Conservation (phyloP, 2,797 vertebrate genomes). For the Anolis apletophallus region DNA sequence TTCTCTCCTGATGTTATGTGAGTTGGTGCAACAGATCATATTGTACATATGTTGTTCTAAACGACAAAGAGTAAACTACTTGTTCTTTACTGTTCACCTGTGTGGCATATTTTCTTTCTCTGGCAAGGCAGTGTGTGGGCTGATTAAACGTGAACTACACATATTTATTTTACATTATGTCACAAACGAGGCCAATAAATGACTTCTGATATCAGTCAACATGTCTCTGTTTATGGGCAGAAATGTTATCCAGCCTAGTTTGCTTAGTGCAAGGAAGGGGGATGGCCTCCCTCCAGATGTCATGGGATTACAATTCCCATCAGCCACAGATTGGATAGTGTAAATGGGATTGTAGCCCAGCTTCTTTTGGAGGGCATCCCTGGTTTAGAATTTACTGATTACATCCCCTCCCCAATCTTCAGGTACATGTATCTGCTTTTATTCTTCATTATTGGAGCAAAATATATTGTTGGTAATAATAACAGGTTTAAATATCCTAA, state of each 20-base stretch:
- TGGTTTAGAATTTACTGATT: background rate
- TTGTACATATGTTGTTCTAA: no score
- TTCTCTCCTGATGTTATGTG: no score
- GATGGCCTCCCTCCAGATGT: background rate
- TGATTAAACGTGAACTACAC: no score
- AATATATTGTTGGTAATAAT: background rate
- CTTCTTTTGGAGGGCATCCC: background rate
- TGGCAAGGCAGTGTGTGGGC: no score
- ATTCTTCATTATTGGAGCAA: background rate
- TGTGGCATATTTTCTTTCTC: no score
- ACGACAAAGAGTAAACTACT: no score
- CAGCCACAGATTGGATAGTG: background rate
- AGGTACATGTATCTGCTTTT: background rate
- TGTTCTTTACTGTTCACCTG: no score
- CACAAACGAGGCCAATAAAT: background rate
- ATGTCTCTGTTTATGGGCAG: background rate
- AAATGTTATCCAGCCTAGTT: background rate
- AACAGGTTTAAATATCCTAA: background rate
- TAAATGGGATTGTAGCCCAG: background rate
- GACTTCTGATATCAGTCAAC: background rate
- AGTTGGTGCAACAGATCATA: no score
- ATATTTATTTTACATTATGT: no score
- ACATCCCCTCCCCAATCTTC: background rate
- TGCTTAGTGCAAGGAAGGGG: background rate
- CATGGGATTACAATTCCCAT: background rate